Percentiles rank a stretch among this genome's conserved stretches.
Evolutionary conservation across 2,797 vertebrate genomes (phyloP).

Genomic region (Sarcophilus harrisii): DNA sequence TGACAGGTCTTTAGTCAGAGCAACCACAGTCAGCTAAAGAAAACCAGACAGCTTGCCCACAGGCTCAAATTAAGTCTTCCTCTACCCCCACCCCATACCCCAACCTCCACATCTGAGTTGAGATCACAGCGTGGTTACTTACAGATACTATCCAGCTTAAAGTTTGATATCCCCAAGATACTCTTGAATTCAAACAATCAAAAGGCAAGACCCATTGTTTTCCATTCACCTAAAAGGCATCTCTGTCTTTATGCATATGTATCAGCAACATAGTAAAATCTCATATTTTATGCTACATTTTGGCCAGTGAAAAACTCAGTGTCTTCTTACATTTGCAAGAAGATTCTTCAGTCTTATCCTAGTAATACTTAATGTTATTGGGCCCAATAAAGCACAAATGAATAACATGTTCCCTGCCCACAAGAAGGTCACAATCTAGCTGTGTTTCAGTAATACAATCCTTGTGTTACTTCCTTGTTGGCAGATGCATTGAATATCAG

Average conservation of each 20-base stretch:
- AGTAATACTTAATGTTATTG: background rate
- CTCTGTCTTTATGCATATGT: background rate
- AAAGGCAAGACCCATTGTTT: background rate
- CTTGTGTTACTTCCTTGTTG: background rate
- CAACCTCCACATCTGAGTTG: background rate
- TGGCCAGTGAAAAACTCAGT: background rate
- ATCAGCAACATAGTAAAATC: background rate
- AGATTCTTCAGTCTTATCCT: background rate
- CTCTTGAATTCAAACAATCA: background rate
- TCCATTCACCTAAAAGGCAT: background rate
- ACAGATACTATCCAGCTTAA: background rate
- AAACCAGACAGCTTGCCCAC: background rate
- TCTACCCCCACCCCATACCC: accelerated
- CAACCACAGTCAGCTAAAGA: background rate
- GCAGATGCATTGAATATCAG: background rate
- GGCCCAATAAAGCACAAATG: background rate
- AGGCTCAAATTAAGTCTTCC: background rate
- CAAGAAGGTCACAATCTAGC: background rate
- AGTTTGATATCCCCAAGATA: background rate
- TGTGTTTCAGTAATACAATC: background rate
- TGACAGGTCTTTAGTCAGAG: background rate
- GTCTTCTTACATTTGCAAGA: background rate
- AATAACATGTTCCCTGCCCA: background rate
- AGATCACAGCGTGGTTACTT: background rate
- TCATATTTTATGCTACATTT: background rate